Evolutionary conservation across 2,797 vertebrate genomes (phyloP).

Genomic region (Coluber constrictor): DNA sequence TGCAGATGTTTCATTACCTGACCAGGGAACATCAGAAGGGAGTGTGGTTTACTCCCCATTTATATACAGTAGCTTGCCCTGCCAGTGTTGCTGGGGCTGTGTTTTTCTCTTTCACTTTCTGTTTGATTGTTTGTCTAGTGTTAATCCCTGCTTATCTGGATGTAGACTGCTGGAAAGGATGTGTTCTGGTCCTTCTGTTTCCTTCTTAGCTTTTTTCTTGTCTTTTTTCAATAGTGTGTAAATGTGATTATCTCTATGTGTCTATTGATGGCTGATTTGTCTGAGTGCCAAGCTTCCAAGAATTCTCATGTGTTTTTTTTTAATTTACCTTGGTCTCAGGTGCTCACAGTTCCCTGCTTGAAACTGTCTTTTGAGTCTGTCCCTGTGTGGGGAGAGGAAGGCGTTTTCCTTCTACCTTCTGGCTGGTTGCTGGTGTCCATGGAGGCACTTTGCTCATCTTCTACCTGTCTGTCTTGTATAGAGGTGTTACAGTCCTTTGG

Average conservation of each 20-base stretch:
- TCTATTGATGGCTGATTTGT: not conserved
- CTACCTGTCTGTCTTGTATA: not conserved
- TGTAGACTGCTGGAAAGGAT: not conserved
- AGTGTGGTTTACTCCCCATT: not conserved
- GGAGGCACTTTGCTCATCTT: not conserved
- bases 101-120: not conserved
- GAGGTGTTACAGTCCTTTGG: not conserved
- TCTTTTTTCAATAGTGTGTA: not conserved
- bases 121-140: not conserved
- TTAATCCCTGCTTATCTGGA: not conserved
- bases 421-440: not conserved
- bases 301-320: not conserved
- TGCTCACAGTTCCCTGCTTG: not conserved
- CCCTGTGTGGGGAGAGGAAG: not conserved
- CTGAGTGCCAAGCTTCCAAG: not conserved
- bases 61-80: not conserved
- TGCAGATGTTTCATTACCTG: not conserved
- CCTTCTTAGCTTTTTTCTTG: not conserved
- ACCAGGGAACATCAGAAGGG: not conserved
- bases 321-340: not conserved
- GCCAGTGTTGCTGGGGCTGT: not conserved
- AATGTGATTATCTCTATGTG: not conserved
- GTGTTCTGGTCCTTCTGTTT: not conserved
- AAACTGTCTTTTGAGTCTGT: not conserved
- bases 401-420: not conserved